Conservation (phyloP, 2,888 invertebrate species). For the Disparrhopalites patrizii region DNA sequence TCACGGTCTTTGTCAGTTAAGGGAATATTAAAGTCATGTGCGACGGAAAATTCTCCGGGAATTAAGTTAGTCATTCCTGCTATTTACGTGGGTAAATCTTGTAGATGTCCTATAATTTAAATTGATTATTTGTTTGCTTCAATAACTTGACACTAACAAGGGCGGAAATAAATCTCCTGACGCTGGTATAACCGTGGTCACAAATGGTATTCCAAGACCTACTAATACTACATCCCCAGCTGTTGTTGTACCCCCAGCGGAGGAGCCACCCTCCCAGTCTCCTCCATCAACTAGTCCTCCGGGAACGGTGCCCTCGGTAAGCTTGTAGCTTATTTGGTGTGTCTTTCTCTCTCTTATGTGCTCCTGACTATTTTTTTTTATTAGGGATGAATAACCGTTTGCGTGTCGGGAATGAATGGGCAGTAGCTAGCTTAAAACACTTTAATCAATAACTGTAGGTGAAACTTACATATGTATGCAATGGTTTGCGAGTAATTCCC, state of each 20-base stretch:
- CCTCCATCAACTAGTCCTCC: slow-evolving; percentile 20
- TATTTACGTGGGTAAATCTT: no score
- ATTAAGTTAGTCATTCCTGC: neutral
- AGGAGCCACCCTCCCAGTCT: slow-evolving; percentile 17
- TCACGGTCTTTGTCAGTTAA: neutral
- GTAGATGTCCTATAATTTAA: no score
- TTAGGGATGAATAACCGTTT: no score
- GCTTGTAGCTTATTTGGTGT: neutral
- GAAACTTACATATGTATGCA: no score
- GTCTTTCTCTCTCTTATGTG: no score
- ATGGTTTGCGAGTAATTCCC: no score
- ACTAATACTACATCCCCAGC: slow-evolving; percentile 3
- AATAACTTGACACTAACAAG: slow-evolving; percentile 15
- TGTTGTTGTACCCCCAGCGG: neutral
- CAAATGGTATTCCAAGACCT: slow-evolving; percentile 10
- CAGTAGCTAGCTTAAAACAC: no score
- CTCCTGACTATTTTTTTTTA: no score
- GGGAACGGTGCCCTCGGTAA: slow-evolving; percentile 20
- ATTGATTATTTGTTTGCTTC: slow-evolving; percentile 17
- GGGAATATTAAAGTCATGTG: neutral
- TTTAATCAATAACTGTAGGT: no score
- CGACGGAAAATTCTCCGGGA: neutral
- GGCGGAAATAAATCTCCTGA: slow-evolving; percentile 28
- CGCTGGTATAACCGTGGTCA: neutral
- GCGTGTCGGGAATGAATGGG: no score